phyloP scores from a whole-genome alignment of 2,113 vertebrate species.

The Colinus virginianus region DNA sequence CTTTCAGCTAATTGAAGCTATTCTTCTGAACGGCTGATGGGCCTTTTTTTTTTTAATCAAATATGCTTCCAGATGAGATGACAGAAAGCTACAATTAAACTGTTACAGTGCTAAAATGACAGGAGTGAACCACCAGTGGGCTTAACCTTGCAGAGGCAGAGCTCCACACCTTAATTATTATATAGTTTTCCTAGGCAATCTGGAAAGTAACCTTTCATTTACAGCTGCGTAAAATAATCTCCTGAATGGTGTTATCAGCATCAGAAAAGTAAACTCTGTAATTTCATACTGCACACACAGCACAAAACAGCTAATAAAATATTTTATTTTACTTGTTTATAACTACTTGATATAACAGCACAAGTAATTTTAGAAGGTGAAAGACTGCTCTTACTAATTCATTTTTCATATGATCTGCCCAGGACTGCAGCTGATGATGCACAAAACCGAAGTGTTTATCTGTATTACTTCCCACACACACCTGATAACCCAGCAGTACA shows the following conservation, averaged over 20 bases:
- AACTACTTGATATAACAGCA: not conserved
- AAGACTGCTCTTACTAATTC: not conserved
- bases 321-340: conserved; percentile 48
- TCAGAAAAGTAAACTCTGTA: conserved; percentile 36
- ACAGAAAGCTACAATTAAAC: not conserved
- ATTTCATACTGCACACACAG: conserved; percentile 47
- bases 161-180: conserved; percentile 34
- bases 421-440: not conserved
- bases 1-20: not conserved
- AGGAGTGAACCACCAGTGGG: not conserved
- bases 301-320: conserved; percentile 63
- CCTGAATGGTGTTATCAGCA: conserved; percentile 12
- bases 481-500: not conserved
- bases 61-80: not conserved
- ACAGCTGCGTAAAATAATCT: conserved; percentile 29
- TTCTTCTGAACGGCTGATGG: not conserved
- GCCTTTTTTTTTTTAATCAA: not conserved
- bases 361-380: conserved; percentile 35
- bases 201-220: conserved; percentile 72
- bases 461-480: not conserved
- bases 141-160: not conserved
- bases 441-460: not conserved
- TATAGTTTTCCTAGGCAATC: not conserved
- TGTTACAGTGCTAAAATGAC: not conserved
- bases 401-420: not conserved